Percentiles rank a stretch among this genome's conserved stretches.
phyloP scores from a whole-genome alignment of 1,140 invertebrate species.

The Drosophila arawakana region DNA sequence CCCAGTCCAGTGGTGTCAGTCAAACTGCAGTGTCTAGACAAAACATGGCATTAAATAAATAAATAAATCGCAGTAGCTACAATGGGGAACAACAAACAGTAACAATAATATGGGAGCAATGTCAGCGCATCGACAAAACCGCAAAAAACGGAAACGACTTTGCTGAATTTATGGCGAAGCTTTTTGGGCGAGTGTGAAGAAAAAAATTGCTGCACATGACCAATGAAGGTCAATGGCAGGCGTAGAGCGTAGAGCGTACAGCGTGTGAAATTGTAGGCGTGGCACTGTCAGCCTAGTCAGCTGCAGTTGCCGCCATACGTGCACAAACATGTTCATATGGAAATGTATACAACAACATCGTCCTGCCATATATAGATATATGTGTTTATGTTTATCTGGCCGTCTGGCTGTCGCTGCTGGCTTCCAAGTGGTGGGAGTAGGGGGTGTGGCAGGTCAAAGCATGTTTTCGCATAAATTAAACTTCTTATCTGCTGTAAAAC shows the following conservation, averaged over 20 bases:
- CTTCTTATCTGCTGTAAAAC: slow-evolving; percentile 83
- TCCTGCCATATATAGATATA: slow-evolving; percentile 28
- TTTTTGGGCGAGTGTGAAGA: slow-evolving; percentile 49
- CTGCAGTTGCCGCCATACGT: slow-evolving; percentile 24
- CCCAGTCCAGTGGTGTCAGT: slow-evolving; percentile 46
- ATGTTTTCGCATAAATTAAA: slow-evolving; percentile 84
- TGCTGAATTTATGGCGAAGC: slow-evolving; percentile 64
- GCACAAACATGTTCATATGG: not conserved
- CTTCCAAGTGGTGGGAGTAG: not conserved
- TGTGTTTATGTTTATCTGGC: slow-evolving; percentile 50
- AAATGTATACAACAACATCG: slow-evolving; percentile 4
- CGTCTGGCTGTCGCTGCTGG: slow-evolving; percentile 39
- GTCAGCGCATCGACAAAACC: slow-evolving; percentile 59
- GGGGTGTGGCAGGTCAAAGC: slow-evolving; percentile 60
- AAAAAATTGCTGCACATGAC: slow-evolving; percentile 42
- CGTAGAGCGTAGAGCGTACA: slow-evolving; percentile 1
- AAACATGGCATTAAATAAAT: slow-evolving; percentile 82
- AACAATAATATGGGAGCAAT: slow-evolving; percentile 27
- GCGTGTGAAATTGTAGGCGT: slow-evolving; percentile 57
- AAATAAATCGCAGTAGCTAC: slow-evolving; percentile 63
- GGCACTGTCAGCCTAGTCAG: slow-evolving; percentile 38
- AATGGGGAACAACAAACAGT: slow-evolving; percentile 25
- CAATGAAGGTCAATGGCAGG: slow-evolving; percentile 71
- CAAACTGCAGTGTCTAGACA: slow-evolving; percentile 67
- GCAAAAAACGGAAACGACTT: slow-evolving; percentile 62